Evolutionary conservation across 2,113 vertebrate species (phyloP).

Genomic region (Nanorana parkeri): DNA sequence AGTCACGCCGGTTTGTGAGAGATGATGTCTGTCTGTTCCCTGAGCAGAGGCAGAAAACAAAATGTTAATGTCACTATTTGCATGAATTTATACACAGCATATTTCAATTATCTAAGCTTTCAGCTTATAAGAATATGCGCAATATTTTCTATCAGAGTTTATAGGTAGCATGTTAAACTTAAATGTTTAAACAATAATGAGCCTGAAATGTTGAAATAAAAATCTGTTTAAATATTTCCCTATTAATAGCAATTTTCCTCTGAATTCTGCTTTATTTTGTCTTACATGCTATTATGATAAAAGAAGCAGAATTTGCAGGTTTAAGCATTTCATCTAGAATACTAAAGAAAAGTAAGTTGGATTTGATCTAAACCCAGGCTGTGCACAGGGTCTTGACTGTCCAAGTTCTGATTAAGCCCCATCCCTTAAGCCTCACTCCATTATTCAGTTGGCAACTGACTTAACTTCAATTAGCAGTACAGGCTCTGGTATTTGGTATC

Average conservation of each 20-base stretch:
- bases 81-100: slow-evolving; percentile 26
- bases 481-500: too few species aligned
- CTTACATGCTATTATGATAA: background rate
- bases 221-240: background rate
- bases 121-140: background rate
- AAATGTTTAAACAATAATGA: background rate
- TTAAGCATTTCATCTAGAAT: too few species aligned
- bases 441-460: too few species aligned
- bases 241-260: background rate
- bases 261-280: background rate
- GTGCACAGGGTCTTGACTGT: too few species aligned
- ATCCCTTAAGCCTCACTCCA: too few species aligned
- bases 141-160: background rate
- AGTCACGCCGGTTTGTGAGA: slow-evolving; percentile 41
- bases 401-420: too few species aligned
- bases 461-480: too few species aligned
- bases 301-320: background rate
- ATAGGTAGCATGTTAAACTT: background rate
- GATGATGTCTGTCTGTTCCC: slow-evolving; percentile 42
- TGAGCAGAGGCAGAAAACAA: slow-evolving; percentile 24
- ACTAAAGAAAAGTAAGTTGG: too few species aligned
- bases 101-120: slow-evolving; percentile 17
- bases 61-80: slow-evolving; percentile 49
- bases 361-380: too few species aligned
- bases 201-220: background rate